Base-by-base conservation (phyloP, 1,140 invertebrate genomes). In the Whitmania pigra region DNA sequence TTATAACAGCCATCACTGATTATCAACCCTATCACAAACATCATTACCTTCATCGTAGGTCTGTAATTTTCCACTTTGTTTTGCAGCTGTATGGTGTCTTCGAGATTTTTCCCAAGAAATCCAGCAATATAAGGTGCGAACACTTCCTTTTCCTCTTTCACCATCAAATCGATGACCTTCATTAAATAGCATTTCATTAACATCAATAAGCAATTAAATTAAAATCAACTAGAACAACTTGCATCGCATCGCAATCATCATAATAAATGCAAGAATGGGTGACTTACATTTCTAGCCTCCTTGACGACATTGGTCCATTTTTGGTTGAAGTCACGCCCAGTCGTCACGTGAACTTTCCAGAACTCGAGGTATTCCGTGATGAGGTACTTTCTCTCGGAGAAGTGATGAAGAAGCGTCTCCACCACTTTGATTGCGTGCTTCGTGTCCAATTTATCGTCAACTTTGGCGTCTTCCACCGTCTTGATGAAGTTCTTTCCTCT, bases 381-480 rank as follows among this genome's bases (percentile, higher is more conserved):
- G 71, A 85, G 83, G 74, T 87, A 81, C 79, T 89, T 88, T 27
- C 87, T 83, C 78, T 87, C 86, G 71, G 85, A 85, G 76, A 90
- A 87, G 71, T 87, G 86, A 76, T 89, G 87, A 74, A 91, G 80
- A 60, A 89, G 85, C 22, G 86, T 86, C 79, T 90, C 86, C 57
- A 91, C 87, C 77, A 87, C 88, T 60, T 86, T 79, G 76, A 87
- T 83, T 73, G 89, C 87, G 77, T 86, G 84, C 72, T 87, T 85
- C 70, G 88, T 84, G 79, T 90, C 88, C 73, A 92, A 85, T 83
- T 89, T 87, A 55, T 87, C 86, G 81, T 91, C 89, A 72, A 80
- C 78, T 73, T 86, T 85, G 76, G 88, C 86, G 89, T 90, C 77
- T 63, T 63, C 29, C 9, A 25, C 29, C 57, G 57, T 63, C 71